A percentile compares a stretch with the other conserved stretches of the same genome.
Evolutionary conservation across 1,140 invertebrate species (phyloP).

Genomic region (Trissolcus basalis): DNA sequence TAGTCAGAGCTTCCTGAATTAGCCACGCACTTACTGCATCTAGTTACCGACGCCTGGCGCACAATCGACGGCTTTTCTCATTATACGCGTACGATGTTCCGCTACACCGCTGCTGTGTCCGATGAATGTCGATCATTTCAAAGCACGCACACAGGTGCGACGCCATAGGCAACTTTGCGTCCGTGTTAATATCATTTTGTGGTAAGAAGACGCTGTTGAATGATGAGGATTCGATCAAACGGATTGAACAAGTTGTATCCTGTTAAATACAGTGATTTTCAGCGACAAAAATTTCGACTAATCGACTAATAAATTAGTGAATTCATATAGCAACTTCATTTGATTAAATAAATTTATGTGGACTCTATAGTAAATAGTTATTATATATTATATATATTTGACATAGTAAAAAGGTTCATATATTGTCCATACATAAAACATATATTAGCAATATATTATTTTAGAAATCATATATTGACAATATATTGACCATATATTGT

Average conservation of each 20-base stretch:
- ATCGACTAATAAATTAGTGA: too few relatives aligned
- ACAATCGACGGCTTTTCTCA: slow-evolving; percentile 62
- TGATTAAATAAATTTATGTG: too few relatives aligned
- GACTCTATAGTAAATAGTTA: too few relatives aligned
- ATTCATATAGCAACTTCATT: too few relatives aligned
- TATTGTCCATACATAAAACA: too few relatives aligned
- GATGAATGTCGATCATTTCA: slow-evolving; percentile 51
- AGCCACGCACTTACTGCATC: slow-evolving; percentile 71
- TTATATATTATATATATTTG: too few relatives aligned
- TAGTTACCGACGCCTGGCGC: slow-evolving; percentile 71
- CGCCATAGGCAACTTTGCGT: slow-evolving; percentile 13
- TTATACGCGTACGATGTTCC: slow-evolving; percentile 47
- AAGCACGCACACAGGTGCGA: slow-evolving; percentile 17
- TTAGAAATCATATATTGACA: too few relatives aligned
- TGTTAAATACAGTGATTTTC: neutral
- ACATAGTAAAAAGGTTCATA: too few relatives aligned
- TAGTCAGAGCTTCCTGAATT: slow-evolving; percentile 42
- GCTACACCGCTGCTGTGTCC: slow-evolving; percentile 19
- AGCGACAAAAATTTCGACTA: neutral
- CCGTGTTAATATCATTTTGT: slow-evolving; percentile 46
- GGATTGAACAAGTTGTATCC: slow-evolving; percentile 10
- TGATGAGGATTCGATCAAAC: slow-evolving; percentile 26
- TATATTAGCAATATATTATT: too few relatives aligned
- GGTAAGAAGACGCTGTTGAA: slow-evolving; percentile 31
- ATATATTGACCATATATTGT: too few relatives aligned